These are phyloP conservation scores for Poeciliopsis occidentalis DNA, from an alignment of 2,113 vertebrate species.

Conservation along the genomic window DNA sequence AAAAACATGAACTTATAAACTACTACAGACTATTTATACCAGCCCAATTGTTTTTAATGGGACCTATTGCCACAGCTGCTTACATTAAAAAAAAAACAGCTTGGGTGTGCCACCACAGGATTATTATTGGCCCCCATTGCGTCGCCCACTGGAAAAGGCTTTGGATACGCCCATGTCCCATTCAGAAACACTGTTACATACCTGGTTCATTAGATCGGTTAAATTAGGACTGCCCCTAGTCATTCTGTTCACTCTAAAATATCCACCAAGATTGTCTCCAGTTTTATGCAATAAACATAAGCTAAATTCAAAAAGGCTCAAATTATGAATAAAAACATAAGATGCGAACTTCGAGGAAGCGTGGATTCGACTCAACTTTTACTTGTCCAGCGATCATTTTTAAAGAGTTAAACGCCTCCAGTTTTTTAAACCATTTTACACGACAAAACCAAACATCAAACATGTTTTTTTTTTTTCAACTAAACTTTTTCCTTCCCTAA, in stretches of 20 bases:
- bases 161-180: neutral
- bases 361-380: neutral
- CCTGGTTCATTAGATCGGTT: neutral
- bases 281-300: no score
- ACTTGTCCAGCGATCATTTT: neutral
- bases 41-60: neutral
- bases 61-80: neutral
- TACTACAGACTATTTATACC: no score
- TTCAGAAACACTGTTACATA: neutral
- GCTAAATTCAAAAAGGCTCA: neutral
- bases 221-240: neutral
- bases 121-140: neutral
- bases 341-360: neutral
- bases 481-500: constrained; percentile 5
- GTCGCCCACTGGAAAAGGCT: neutral
- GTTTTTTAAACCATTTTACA: neutral
- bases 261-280: no score
- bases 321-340: neutral
- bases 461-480: neutral
- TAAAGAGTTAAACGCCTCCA: neutral
- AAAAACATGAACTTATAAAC: no score
- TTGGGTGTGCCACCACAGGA: neutral
- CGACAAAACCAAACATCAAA: neutral
- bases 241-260: no score
- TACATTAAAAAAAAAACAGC: no score